Evolutionary conservation across 1,140 invertebrate species (phyloP), one percentile per base, ranked within the genome.

Genomic region (Cotesia glomerata): DNA sequence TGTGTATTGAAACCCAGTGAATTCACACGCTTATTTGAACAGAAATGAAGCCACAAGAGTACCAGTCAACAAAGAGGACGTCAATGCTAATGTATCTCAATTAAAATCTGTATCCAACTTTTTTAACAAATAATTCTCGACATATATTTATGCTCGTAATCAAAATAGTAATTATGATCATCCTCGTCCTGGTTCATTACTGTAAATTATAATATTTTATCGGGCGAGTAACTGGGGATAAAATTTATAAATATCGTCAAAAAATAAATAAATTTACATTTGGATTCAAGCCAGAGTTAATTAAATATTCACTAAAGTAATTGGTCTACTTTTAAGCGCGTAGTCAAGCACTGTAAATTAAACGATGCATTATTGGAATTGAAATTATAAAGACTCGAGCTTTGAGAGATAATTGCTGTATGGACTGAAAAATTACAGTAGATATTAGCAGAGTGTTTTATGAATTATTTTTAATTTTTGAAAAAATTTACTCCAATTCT

Each of bases 361-460:
- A 45, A 45, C 39, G 52, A 54, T 54, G 52, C 52, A 54, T 54
- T 54, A 54, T 54, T 54, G 52, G 52, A 54, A 54, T 54, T 54
- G 13, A n/a, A 54, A 54, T 54, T 54, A 14, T 54, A 54, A 54
- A 54, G 13, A n/a, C 16, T 54, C 16, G 13, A 0, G 13, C 52
- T 54, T 54, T 11, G n/a, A 54, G 16, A 54, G 13, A 9, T n/a
- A 54, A 54, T 54, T 54, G 14, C 3, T 54, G 52, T 54, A 54
- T 16, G 13, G 1, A 54, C 13, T n/a, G 16, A 16, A 16, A 54
- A 54, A 16, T 54, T 14, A 54, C 52, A n/a, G 13, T 49, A 4
- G 13, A 49, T 9, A 9, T 8, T 9, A 49, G 8, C 13, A 49
- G 13, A 49, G 45, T 49, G 8, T 1, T 1, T 49, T n/a, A 49